Conservation (phyloP, 1,140 invertebrate genomes). For the Halesus radiatus region DNA sequence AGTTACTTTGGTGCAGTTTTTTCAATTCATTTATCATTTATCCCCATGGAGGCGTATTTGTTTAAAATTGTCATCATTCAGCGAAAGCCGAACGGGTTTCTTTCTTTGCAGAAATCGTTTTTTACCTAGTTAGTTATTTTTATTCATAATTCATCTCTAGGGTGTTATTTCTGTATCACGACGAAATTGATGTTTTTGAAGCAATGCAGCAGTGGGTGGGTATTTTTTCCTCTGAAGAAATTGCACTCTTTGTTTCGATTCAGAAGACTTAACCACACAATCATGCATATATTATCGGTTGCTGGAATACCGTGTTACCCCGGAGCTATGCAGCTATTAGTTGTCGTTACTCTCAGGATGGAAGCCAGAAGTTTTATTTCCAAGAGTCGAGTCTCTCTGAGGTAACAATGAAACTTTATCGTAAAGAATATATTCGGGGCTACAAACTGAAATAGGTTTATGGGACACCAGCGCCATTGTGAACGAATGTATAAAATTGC, state of each 20-base stretch:
- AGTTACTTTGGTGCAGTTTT: too few species aligned
- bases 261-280: neutral
- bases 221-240: too few species aligned
- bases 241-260: neutral
- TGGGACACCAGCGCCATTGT: neutral
- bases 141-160: too few species aligned
- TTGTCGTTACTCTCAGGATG: neutral
- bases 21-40: too few species aligned
- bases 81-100: too few species aligned
- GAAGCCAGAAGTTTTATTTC: slow-evolving; percentile 26
- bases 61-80: too few species aligned
- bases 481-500: slow-evolving; percentile 1
- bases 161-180: too few species aligned
- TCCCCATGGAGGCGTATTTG: too few species aligned
- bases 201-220: too few species aligned
- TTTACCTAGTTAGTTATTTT: too few species aligned
- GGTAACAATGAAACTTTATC: slow-evolving; percentile 35
- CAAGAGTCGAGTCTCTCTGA: neutral
- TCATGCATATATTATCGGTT: neutral
- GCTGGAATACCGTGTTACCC: slow-evolving; percentile 8
- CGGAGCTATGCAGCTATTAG: neutral
- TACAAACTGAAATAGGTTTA: slow-evolving; percentile 9
- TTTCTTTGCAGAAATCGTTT: too few species aligned
- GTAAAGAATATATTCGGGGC: slow-evolving; percentile 26
- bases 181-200: too few species aligned